Percentiles rank a stretch among this genome's conserved stretches.
These are phyloP conservation scores for Mesopsocus fuscifrons DNA, from an alignment of 2,888 invertebrate species.

Conservation along the genomic window DNA sequence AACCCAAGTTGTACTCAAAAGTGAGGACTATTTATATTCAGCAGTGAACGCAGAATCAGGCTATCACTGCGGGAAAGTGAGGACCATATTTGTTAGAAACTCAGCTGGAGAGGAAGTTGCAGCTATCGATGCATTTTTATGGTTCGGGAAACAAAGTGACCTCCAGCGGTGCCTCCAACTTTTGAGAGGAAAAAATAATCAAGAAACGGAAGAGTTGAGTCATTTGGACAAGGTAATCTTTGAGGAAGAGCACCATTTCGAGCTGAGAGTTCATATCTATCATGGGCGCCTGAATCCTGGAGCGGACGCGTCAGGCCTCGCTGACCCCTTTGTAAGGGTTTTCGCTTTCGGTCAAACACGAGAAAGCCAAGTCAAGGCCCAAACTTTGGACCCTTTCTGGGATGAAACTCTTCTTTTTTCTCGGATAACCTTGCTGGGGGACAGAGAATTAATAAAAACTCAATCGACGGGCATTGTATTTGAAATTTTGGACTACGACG, in stretches of 20 bases:
- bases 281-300: conserved; percentile 43
- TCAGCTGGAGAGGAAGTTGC: background rate
- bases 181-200: too few relatives aligned
- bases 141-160: background rate
- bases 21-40: too few relatives aligned
- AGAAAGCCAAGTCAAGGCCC: conserved; percentile 21
- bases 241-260: too few relatives aligned
- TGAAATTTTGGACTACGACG: background rate
- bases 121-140: background rate
- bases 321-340: conserved; percentile 30
- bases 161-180: too few relatives aligned
- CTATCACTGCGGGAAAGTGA: too few relatives aligned
- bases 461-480: background rate
- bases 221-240: too few relatives aligned
- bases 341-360: background rate
- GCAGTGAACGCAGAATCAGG: too few relatives aligned
- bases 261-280: conserved; percentile 36
- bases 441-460: conserved; percentile 14
- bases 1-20: too few relatives aligned
- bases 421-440: conserved; percentile 25
- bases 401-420: conserved; percentile 34
- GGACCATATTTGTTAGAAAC: background rate
- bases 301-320: conserved; percentile 30
- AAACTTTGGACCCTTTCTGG: conserved; percentile 38
- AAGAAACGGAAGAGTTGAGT: too few relatives aligned